Evolutionary conservation across 2,888 invertebrate species (phyloP).

Genomic region (Drosophila nr. fundita): DNA sequence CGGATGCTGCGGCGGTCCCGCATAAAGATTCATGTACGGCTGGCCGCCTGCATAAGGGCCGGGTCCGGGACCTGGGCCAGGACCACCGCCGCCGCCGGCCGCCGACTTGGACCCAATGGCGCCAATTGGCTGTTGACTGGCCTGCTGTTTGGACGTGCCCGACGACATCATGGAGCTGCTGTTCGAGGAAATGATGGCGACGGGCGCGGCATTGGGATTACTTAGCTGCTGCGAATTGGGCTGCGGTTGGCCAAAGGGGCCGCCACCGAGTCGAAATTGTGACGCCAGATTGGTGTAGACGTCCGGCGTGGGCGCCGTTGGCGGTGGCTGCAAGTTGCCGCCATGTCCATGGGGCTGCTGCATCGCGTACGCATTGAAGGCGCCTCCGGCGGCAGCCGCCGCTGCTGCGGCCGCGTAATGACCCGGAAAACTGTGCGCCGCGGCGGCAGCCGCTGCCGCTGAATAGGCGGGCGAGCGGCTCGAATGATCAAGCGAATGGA

Average conservation of each 20-base stretch:
- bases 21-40: conserved; percentile 85
- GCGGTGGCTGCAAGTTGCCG: conserved; percentile 85
- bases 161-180: conserved; percentile 95
- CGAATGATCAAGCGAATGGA: conserved; percentile 89
- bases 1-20: conserved; percentile 83
- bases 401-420: conserved; percentile 86
- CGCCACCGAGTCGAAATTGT: conserved; percentile 88
- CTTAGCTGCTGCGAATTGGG: conserved; percentile 91
- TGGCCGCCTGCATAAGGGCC: conserved; percentile 81
- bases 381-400: conserved; percentile 85
- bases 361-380: conserved; percentile 88
- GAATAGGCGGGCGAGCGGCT: conserved; percentile 92
- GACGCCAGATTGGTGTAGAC: conserved; percentile 88
- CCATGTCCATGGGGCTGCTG: conserved; percentile 85
- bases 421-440: conserved; percentile 85
- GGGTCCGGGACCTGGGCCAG: conserved; percentile 70
- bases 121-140: conserved; percentile 92
- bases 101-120: conserved; percentile 89
- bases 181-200: conserved; percentile 93
- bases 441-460: conserved; percentile 89
- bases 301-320: conserved; percentile 89
- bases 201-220: conserved; percentile 90
- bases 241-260: conserved; percentile 80
- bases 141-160: conserved; percentile 91
- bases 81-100: conserved; percentile 67